Evolutionary conservation across 2,888 invertebrate species (phyloP), one percentile per base, ranked within the genome.

Genomic region (Dynastes grantii): DNA sequence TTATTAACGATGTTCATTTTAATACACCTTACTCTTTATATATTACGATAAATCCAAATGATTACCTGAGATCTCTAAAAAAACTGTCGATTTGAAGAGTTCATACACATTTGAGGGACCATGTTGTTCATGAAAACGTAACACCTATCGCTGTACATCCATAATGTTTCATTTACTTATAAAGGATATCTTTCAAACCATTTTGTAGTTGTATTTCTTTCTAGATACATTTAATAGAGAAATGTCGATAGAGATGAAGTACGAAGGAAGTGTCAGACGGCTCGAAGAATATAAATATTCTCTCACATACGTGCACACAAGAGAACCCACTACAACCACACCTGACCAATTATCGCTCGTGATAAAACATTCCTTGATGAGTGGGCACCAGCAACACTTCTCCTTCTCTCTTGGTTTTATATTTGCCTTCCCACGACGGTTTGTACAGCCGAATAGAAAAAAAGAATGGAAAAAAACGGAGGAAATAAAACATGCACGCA

Each of bases 331-430:
- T 73, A 73, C 58, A 83, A 79, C 84, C 85, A 84, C 85, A 85
- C 85, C 85, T 85, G 85, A 84, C 84, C 85, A 85, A 85, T 85
- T 85, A 85, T 85, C 84, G 83, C 83, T 81, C 83, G 81, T 84
- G 84, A 84, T 84, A 84, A 78, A 84, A 84, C 84, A 84, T 84
- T 84, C 82, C 78, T 78, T 78, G 75, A 79, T 79, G 83, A 84
- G 83, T 83, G 84, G 83, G 83, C 81, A 68, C 76, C 81, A 81
- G 79, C 80, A 80, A 78, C 78, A 79, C 77, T 76, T 80, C 81
- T 81, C 79, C 80, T 78, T 78, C 77, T 77, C 77, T 77, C 78
- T 45, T 63, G 64, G 80, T 80, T 75, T 77, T 78, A 77, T 84
- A 83, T 84, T 83, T 84, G 81, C 79, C 84, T 84, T 84, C 84